Base-by-base conservation (phyloP, 2,797 vertebrate species). In the Ctenopoma kingsleyae region DNA sequence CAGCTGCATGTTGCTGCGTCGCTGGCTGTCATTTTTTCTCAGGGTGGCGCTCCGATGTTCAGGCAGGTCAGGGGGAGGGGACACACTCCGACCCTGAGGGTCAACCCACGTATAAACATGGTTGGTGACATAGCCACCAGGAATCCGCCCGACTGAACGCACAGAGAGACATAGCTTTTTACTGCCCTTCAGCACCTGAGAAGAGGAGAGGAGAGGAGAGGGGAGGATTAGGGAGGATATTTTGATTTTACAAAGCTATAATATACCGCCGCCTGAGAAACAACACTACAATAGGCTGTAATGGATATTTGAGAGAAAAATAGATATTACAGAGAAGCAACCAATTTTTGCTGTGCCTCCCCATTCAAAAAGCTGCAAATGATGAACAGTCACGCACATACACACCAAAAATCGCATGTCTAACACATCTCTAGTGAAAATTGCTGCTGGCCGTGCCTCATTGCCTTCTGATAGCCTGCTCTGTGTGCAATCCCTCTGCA, bases 21-120 rank as follows among this genome's bases (percentile, higher is more conserved):
- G 93, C 76, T 97, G 96, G 8, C 95, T 92, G 44, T 97, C 95
- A 0, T 59, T 90, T 67, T 90, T 90, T 43, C 91, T 84, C 74
- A 96, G 90, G 30, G 95, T 92, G 65, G 95, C 93, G 73, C 94
- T 92, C 15, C 92, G 95, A 66, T 95, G 94, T 75, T 94, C 94
- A 0, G 91, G 83, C 59, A 96, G 91, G 65, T 96, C 95, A 0
- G 89, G 85, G 0, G 97, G 97, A 0, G 97, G 97, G 4, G 96
- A 97, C 74, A 95, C 94, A 0, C 96, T 96, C 2, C 95, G 94
- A 17, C 94, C 94, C 59, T 94, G 93, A 35, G 94, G 94, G 84
- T 99, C 97, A 71, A 99, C 97, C 98, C 98, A 99, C 5, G 96
- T 98, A 80, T 99, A 99, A 63, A 99, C 96, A 63, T 99, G 97